phyloP scores from a whole-genome alignment of 2,888 invertebrate genomes.

The Bhutanitis thaidina region DNA sequence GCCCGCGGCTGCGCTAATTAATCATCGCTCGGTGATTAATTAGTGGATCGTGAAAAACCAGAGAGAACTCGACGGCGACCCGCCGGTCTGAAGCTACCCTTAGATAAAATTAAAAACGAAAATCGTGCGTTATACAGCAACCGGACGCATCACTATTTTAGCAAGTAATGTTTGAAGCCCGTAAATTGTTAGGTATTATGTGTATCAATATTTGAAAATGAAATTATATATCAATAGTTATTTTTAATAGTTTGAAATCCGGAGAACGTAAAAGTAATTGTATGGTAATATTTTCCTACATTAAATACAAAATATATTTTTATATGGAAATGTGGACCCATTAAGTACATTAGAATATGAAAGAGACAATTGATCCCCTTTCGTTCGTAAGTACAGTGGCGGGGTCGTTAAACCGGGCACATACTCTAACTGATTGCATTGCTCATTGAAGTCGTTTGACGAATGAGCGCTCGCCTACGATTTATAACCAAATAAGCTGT shows the following conservation, averaged over 20 bases:
- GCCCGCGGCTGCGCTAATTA: conserved; percentile 61
- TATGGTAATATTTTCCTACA: too few species aligned
- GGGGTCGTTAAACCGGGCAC: conserved; percentile 45
- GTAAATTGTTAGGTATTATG: neutral
- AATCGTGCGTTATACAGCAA: conserved; percentile 23
- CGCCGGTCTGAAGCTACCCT: conserved; percentile 34
- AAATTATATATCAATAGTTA: too few species aligned
- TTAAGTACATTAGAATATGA: conserved; percentile 19
- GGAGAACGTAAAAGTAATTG: too few species aligned
- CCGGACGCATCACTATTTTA: conserved; percentile 16
- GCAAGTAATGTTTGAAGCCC: neutral
- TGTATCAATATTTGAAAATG: too few species aligned
- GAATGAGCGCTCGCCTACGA: conserved; percentile 47
- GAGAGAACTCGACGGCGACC: conserved; percentile 46
- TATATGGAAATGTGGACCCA: too few species aligned
- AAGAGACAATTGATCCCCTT: conserved; percentile 30
- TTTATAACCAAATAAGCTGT: conserved; percentile 62
- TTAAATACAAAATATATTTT: too few species aligned
- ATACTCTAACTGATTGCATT: conserved; percentile 72
- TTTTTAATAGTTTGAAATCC: too few species aligned
- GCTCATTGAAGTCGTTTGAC: conserved; percentile 61
- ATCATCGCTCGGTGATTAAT: conserved; percentile 68
- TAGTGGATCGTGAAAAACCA: conserved; percentile 29
- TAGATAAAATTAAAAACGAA: conserved; percentile 28
- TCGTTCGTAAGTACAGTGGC: conserved; percentile 40